Base-by-base conservation (phyloP, 2,797 vertebrate species). In the Helarctos malayanus region DNA sequence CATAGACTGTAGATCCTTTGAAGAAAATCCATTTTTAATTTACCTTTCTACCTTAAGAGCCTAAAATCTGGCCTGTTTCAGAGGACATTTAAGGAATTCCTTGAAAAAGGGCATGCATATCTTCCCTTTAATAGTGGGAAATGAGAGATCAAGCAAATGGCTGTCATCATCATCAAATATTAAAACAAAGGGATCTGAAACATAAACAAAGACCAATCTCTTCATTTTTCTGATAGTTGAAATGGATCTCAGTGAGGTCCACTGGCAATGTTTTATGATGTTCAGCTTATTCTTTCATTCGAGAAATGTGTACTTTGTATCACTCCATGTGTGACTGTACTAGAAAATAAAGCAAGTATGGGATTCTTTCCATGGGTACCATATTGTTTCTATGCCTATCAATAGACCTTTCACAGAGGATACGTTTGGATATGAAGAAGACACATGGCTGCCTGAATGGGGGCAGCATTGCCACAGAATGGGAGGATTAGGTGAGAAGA, bases 391-490 rank as follows among this genome's bases (percentile, higher is more conserved):
- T 7, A 27, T 13, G 3, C 0, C 29, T 69, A 16, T 68, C 0
- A n/a, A 0, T 2, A 80, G 80, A 29, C 0, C 1, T 25, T 94
- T 71, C 21, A 35, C 35, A 47, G 41, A n/a, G 10, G 27, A 4
- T 0, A 23, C 4, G 3, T 73, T 38, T 83, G 0, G 15, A 11
- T 61, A 59, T 25, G 57, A n/a, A 91, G 35, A 41, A 15, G 35
- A 65, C 8, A 1, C 5, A 4, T 2, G 13, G 15, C 3, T 94
- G 4, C 19, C 15, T 14, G 14, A 16, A 29, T n/a, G 19, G 29
- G 12, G 49, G 2, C 2, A 45, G 6, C 7, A 13, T 10, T 45
- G 6, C 8, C 21, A 21, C 0, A 79, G 38, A 38, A 45, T 2
- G 63, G 3, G 7, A 59, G 1, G 35, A n/a, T 1, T 68, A 5